Conservation (phyloP, 1,140 invertebrate species). For the Berghia stephanieae region DNA sequence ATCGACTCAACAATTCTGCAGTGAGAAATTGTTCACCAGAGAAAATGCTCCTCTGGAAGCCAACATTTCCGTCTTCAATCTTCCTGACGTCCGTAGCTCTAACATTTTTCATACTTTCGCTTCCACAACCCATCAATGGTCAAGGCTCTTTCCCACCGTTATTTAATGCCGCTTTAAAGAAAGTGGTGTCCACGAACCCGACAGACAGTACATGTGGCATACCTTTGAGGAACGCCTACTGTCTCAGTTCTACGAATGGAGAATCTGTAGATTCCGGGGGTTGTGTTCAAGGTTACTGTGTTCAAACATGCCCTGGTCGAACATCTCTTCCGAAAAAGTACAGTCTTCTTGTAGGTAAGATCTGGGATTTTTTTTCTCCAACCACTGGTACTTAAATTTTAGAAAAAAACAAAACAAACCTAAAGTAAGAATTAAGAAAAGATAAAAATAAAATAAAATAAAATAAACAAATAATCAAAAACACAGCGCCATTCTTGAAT, state of each 20-base stretch:
- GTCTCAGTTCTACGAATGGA: conserved; percentile 50
- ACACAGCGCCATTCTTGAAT: no score
- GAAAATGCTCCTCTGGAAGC: not conserved
- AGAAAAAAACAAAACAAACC: no score
- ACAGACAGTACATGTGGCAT: conserved; percentile 58
- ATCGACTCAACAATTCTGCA: not conserved
- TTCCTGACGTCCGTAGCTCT: not conserved
- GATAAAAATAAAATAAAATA: no score
- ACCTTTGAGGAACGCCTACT: conserved; percentile 53
- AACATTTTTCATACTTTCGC: not conserved
- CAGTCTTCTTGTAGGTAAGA: conserved; percentile 17
- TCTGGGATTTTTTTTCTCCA: not conserved
- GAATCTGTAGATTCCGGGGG: conserved; percentile 44
- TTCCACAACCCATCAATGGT: no score
- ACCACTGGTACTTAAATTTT: not conserved
- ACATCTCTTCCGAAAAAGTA: conserved; percentile 20
- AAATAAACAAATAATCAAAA: no score
- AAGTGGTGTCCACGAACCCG: conserved; percentile 49
- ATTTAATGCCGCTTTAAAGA: conserved; percentile 53
- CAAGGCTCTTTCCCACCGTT: conserved; percentile 59
- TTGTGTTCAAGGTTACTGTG: conserved; percentile 56
- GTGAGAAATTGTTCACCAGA: not conserved
- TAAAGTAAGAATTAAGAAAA: no score
- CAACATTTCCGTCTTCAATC: not conserved
- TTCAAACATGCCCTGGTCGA: conserved; percentile 56